Conservation (phyloP, 2,888 invertebrate genomes). For the Hyppa rectilinea region DNA sequence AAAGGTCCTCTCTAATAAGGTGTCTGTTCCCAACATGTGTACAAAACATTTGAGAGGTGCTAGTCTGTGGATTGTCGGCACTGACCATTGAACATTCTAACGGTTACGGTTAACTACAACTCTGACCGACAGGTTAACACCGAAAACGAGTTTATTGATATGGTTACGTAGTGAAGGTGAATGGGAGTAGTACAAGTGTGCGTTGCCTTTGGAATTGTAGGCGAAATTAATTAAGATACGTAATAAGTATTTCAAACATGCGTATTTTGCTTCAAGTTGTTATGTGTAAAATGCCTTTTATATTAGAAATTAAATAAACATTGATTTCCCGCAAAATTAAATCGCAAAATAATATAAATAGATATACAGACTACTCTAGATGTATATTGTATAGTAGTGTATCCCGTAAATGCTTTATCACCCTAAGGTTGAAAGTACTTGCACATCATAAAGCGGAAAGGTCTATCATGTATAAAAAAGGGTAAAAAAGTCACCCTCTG, state of each 20-base stretch:
- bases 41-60: slow-evolving; percentile 14
- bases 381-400: too few relatives aligned
- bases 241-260: not conserved
- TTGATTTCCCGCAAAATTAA: too few relatives aligned
- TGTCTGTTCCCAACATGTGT: slow-evolving; percentile 9
- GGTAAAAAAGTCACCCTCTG: too few relatives aligned
- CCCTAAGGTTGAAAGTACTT: too few relatives aligned
- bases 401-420: too few relatives aligned
- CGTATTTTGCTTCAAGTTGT: not conserved
- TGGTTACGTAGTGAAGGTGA: not conserved
- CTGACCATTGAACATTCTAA: slow-evolving; percentile 61
- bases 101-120: slow-evolving; percentile 49
- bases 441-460: too few relatives aligned
- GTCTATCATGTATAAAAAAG: too few relatives aligned
- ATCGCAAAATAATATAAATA: too few relatives aligned
- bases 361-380: too few relatives aligned
- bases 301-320: too few relatives aligned
- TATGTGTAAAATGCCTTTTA: not conserved
- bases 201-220: not conserved
- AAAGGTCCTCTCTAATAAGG: slow-evolving; percentile 13
- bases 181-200: slow-evolving; percentile 33
- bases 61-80: slow-evolving; percentile 27
- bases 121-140: slow-evolving; percentile 48
- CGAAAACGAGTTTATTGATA: slow-evolving; percentile 59
- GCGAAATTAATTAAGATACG: not conserved